Evolutionary conservation across 2,888 invertebrate species (phyloP), one percentile per base, ranked within the genome.

Genomic region (Crocallis elinguaria): DNA sequence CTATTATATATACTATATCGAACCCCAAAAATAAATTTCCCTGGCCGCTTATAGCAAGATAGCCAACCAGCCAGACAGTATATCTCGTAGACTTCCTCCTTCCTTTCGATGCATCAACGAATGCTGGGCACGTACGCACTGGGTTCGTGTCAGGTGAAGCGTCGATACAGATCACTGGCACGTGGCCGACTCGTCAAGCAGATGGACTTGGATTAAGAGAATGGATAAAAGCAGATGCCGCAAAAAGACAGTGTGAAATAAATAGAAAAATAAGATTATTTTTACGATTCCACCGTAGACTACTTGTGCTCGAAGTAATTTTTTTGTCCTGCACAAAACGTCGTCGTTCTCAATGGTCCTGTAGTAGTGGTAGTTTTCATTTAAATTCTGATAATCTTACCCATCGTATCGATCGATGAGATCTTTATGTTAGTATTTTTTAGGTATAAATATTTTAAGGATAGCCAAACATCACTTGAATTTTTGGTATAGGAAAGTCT

Each of bases 151-250:
- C 80, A 83, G 85, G 83, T 86, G 84, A 80, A 67, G 64, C 76
- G 73, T 43, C 58, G 82, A 83, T 85, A 86, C 82, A 80, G 77
- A 87, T 86, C 80, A 77, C 75, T 58, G 66, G 75, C 82, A 79
- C 86, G 86, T 85, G 84, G 67, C 63, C 38, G 41, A 35, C 33
- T 17, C 16, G 33, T n/a, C 42, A 8, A 3, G n/a, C 37, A 33
- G 53, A 67, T 56, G 49, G 44, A 49, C 44, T 46, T 13, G 57
- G 61, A 67, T 60, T 61, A 64, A 63, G 53, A 30, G n/a, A 21
- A 30, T 12, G 48, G 32, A 44, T 35, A 43, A 49, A 46, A 6
- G 27, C 39, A 16, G 49, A 42, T 36, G 42, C 38, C 16, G 45
- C 27, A 23, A 23, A 29, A 37, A 25, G 25, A 1, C 2, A 25